Base-by-base conservation (phyloP, 2,113 vertebrate species). In the Perca schrenkii region DNA sequence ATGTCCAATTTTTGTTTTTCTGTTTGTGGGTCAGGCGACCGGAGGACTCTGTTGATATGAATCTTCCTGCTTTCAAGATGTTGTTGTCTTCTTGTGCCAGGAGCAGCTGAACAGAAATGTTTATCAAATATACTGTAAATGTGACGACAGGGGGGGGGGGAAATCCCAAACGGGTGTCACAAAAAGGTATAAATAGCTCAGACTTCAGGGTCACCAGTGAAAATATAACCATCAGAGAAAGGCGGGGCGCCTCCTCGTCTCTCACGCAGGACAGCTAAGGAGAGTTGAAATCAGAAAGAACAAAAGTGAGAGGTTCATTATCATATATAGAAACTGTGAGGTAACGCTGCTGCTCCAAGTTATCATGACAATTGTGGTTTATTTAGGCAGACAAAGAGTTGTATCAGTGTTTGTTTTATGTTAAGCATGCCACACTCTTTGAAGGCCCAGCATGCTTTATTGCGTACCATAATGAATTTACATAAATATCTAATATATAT, bases 31-130 rank as follows among this genome's bases (percentile, higher is more conserved):
- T 57, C 64, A 80, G 58, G 53, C n/a, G 31, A 74, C 83, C 62
- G 82, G 87, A 53, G 56, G 68, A 78, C n/a, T 58, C 52, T 90
- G 90, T 91, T 93, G 86, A 90, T 63, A 78, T 34, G 16, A 90
- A 77, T 81, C 80, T 91, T 93, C 91, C 87, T 87, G 90, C 69
- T 74, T 75, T 78, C 80, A 70, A 53, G 66, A 58, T 90, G 79
- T 85, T 90, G 77, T 73, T 67, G 77, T 77, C 73, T 12, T 68
- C 63, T 60, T 52, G 62, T 66, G 74, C 52, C 77, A 74, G 71
- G 4, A 64, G 73, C 19, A 52, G 61, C 60, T 43, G 19, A 58
- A 54, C 34, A 85, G 68, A 84, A 79, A 82, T 93, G 83, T 93
- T 88, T 90, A 84, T 88, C 50, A 53, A 49, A 81, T 67, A 60